Evolutionary conservation across 2,888 invertebrate genomes (phyloP), one percentile per base, ranked within the genome.

Genomic region (Eristalis tenax): DNA sequence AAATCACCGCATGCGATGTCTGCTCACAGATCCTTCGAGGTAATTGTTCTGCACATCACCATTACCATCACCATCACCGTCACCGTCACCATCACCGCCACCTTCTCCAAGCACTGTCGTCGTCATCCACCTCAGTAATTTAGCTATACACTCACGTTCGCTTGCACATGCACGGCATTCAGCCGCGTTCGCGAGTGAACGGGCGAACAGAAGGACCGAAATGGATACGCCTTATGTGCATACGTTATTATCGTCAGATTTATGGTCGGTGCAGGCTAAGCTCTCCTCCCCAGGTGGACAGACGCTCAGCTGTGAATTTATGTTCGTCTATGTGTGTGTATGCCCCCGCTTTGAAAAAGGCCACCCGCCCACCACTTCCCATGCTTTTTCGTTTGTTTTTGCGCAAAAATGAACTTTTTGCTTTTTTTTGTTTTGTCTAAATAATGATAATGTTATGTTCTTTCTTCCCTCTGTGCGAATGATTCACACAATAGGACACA

Each of bases 1-100:
- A 98, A 94, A 98, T 98, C 90, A 98, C 98, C 64, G 98, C 98
- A 35, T 98, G 98, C 93, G 98, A 98, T 93, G 96, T 97, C 89
- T 98, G 98, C 94, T 97, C 97, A 85, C 97, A 98, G 94, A 97
- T 98, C 75, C 94, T 98, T 78, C 95, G 98, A 95, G 97, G 97
- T 97, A 94, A 94, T 76, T 79, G 78, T 69, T 77, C 26, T 59
- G 50, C 59, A 64, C 23, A 69, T 50, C 50, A 18, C 50, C 18
- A 18, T 50, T 18, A 18, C 50, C 50, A 50, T 43, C 43, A n/a
- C n/a, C n/a, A n/a, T 43, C 15, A n/a, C 43, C 43, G 15, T 43
- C 43, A 50, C n/a, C 23, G 64, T 50, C 50, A 50, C 50, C 18
- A 18, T 50, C 18, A 50, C 50, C 18, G 8, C 18, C 18, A 50